These are phyloP conservation scores for Leptinotarsa undecemlineata DNA, from an alignment of 1,140 invertebrate species.

Conservation along the genomic window DNA sequence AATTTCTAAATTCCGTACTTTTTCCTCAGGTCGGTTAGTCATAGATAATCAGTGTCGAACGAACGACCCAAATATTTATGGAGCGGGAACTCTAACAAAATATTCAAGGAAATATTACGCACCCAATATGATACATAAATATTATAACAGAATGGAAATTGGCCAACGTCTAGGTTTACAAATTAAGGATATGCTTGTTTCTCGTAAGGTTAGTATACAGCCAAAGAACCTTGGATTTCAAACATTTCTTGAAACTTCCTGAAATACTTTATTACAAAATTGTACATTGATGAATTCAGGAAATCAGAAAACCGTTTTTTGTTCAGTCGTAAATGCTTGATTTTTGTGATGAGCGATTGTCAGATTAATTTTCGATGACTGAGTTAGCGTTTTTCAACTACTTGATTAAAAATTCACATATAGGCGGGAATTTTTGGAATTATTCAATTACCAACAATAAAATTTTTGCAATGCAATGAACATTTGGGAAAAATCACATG, in stretches of 20 bases:
- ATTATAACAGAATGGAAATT: conserved; percentile 58
- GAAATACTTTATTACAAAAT: no score
- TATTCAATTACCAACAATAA: no score
- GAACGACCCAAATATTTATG: conserved; percentile 70
- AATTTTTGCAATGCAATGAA: no score
- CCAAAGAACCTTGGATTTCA: not conserved
- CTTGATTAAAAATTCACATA: no score
- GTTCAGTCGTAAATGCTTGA: no score
- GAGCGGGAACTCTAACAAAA: conserved; percentile 68
- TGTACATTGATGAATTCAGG: no score
- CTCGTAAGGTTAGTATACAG: conserved; percentile 22
- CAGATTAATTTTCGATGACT: no score
- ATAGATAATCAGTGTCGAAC: conserved; percentile 70
- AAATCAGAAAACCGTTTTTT: no score
- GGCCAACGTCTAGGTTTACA: conserved; percentile 43
- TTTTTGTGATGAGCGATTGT: no score
- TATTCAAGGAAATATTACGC: conserved; percentile 63
- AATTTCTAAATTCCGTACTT: not conserved
- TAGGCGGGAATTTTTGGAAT: no score
- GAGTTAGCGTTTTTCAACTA: no score
- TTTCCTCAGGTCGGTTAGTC: conserved; percentile 59
- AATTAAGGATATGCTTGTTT: conserved; percentile 43
- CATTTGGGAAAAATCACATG: no score
- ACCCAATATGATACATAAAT: conserved; percentile 55
- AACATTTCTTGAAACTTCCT: not conserved